Evolutionary conservation across 2,797 vertebrate species (phyloP).

Genomic region (Liasis olivaceus): DNA sequence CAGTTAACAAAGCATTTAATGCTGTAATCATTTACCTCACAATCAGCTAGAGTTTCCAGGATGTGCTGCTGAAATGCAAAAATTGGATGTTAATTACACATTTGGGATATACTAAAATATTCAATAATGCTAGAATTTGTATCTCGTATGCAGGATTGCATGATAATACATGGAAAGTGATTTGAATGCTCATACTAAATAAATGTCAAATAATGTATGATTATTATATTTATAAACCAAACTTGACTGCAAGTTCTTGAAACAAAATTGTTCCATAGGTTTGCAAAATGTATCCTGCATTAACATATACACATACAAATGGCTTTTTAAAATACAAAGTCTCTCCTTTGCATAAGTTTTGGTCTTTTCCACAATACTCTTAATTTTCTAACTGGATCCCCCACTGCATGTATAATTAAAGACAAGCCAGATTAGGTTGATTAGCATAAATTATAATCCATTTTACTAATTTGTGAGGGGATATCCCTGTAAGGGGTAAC

Average conservation of each 20-base stretch:
- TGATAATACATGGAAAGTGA: background rate
- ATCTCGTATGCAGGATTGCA: background rate
- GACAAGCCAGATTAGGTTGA: constrained; percentile 71
- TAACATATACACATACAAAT: background rate
- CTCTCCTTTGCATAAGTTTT: constrained; percentile 48
- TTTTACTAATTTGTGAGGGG: constrained; percentile 72
- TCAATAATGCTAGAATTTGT: constrained; percentile 18
- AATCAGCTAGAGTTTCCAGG: background rate
- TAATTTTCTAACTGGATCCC: constrained; percentile 67
- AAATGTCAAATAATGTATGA: background rate
- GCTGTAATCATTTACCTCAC: constrained; percentile 19
- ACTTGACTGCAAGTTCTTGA: constrained; percentile 2
- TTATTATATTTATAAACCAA: constrained; percentile 25
- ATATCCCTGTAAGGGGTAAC: constrained; percentile 69
- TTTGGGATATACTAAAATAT: background rate
- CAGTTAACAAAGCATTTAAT: background rate
- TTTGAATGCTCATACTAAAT: background rate
- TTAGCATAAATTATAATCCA: constrained; percentile 72
- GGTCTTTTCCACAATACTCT: constrained; percentile 39
- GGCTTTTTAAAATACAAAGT: constrained; percentile 22
- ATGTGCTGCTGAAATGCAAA: constrained; percentile 7
- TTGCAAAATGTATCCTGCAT: background rate
- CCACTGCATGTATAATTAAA: constrained; percentile 69
- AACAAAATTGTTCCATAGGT: constrained; percentile 39
- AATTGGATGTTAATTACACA: constrained; percentile 31